Percentiles rank a stretch among this genome's conserved stretches.
These are phyloP conservation scores for Gila orcuttii DNA, from an alignment of 2,113 vertebrate genomes.

Conservation along the genomic window DNA sequence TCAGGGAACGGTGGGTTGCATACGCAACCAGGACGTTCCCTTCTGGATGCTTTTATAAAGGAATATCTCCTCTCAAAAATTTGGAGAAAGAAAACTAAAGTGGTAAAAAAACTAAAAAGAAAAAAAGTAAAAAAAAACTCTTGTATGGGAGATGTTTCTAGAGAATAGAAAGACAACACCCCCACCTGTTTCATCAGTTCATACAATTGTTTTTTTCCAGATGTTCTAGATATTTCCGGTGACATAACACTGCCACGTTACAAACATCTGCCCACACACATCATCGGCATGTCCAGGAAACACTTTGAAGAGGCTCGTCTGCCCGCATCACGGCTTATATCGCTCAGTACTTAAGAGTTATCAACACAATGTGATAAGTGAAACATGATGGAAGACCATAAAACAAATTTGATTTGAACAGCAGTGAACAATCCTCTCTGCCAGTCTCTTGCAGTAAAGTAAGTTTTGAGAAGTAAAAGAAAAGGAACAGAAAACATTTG, in stretches of 20 bases:
- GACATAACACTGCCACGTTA: slow-evolving; percentile 3
- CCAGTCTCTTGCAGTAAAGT: not conserved
- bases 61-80: not conserved
- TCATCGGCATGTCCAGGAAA: slow-evolving; percentile 41
- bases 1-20: too few relatives aligned
- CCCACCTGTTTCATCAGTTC: slow-evolving; percentile 39
- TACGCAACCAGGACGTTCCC: too few relatives aligned
- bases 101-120: not conserved
- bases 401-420: slow-evolving; percentile 36
- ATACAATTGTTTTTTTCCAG: slow-evolving; percentile 47
- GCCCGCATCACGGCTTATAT: slow-evolving; percentile 20
- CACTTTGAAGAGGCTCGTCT: slow-evolving; percentile 25
- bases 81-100: not conserved
- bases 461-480: not conserved
- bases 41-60: not conserved
- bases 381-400: slow-evolving; percentile 1
- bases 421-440: not conserved
- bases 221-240: slow-evolving; percentile 45
- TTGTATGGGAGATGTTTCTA: not conserved
- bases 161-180: slow-evolving; percentile 10
- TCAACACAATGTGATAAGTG: slow-evolving; percentile 44
- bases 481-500: slow-evolving; percentile 18
- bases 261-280: slow-evolving; percentile 50
- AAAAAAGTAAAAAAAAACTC: not conserved
- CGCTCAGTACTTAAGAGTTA: slow-evolving; percentile 3